phyloP scores from a whole-genome alignment of 2,113 vertebrate genomes.

The Psephotus haematonotus region DNA sequence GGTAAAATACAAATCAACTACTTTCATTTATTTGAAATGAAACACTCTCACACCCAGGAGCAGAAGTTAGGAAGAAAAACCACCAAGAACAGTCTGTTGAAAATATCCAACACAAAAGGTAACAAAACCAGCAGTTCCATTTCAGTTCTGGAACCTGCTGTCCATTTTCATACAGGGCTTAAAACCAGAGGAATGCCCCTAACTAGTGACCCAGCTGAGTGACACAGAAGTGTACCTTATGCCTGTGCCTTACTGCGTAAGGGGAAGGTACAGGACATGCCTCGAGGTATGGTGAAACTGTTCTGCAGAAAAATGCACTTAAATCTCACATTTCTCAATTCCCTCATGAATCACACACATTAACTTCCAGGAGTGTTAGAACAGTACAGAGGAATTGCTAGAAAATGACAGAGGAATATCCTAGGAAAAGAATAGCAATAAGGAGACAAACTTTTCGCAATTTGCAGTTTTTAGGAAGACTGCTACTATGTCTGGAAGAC shows the following conservation, averaged over 20 bases:
- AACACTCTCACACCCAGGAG: fast-evolving
- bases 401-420: not conserved
- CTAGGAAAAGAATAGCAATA: not conserved
- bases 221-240: not conserved
- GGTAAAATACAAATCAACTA: not conserved
- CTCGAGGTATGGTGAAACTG: not conserved
- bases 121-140: not conserved
- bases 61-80: not conserved
- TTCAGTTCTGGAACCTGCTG: not conserved
- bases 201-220: not conserved
- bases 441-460: not conserved
- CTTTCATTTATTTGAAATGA: not conserved
- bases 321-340: not conserved
- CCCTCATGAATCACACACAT: not conserved
- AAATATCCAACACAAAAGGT: not conserved
- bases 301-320: not conserved
- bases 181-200: not conserved
- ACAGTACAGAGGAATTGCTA: not conserved
- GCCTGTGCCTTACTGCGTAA: not conserved
- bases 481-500: not conserved
- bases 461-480: not conserved
- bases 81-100: not conserved
- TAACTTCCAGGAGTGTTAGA: not conserved
- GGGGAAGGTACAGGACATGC: not conserved
- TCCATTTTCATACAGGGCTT: not conserved